phyloP scores from a whole-genome alignment of 2,113 vertebrate species.

The Caranx melampygus region DNA sequence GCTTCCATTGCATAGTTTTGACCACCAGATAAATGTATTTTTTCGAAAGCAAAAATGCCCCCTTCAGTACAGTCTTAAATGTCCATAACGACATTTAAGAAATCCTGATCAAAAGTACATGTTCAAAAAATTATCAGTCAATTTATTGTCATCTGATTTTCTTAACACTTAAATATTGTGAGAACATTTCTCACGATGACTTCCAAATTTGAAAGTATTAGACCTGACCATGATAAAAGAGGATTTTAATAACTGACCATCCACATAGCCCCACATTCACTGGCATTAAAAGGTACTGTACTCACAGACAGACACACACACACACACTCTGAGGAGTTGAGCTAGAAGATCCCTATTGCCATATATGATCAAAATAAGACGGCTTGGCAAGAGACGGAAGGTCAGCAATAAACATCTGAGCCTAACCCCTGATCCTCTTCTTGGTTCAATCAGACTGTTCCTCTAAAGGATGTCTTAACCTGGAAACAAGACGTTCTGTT shows the following conservation, averaged over 20 bases:
- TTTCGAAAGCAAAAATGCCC: no score
- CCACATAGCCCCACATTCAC: conserved; percentile 40
- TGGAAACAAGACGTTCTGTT: conserved; percentile 41
- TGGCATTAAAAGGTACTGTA: conserved; percentile 29
- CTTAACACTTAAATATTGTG: background rate
- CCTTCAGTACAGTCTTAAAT: no score
- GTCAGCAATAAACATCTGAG: conserved; percentile 75
- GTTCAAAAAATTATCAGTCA: background rate
- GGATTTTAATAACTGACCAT: conserved; percentile 46
- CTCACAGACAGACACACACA: background rate
- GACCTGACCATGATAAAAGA: conserved; percentile 35
- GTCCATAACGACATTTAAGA: no score
- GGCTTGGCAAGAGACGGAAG: conserved; percentile 64
- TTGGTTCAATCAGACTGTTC: conserved; percentile 64
- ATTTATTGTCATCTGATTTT: background rate
- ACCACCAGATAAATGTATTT: background rate
- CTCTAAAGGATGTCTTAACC: conserved; percentile 51
- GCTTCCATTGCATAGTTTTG: background rate
- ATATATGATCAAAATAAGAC: conserved; percentile 84
- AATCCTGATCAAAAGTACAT: background rate
- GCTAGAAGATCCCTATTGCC: conserved; percentile 73
- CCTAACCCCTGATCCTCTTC: conserved; percentile 60
- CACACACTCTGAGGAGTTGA: conserved; percentile 46
- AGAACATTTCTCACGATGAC: background rate
- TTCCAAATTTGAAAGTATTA: conserved; percentile 19